These are phyloP conservation scores for Andrena cerasifolii DNA, from an alignment of 1,140 invertebrate genomes.

Conservation along the genomic window DNA sequence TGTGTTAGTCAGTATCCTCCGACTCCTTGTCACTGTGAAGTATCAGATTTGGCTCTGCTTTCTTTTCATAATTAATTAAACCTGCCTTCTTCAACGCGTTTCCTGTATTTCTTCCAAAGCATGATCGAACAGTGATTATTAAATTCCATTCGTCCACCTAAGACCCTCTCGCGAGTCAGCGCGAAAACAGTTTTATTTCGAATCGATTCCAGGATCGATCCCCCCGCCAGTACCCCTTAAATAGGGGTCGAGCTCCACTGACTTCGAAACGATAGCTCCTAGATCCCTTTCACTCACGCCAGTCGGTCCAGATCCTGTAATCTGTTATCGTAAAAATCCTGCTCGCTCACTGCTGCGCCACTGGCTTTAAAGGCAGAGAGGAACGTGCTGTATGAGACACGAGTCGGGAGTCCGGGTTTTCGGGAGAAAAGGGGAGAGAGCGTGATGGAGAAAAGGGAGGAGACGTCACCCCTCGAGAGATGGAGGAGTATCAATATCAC, in stretches of 20 bases:
- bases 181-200: too few species aligned
- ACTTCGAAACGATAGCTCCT: conserved; percentile 52
- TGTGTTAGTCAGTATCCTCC: not conserved
- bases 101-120: too few species aligned
- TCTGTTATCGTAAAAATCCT: conserved; percentile 76
- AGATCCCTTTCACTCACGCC: conserved; percentile 57
- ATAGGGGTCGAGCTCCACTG: conserved; percentile 26
- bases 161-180: not conserved
- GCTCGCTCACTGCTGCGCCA: conserved; percentile 61
- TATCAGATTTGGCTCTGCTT: not conserved
- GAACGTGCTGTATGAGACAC: conserved; percentile 36
- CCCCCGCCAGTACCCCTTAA: not conserved
- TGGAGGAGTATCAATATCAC: conserved; percentile 77
- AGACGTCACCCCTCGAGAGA: conserved; percentile 71
- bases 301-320: conserved; percentile 58
- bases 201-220: conserved; percentile 35
- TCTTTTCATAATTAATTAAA: not conserved
- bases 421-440: not conserved
- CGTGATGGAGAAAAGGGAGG: conserved; percentile 53
- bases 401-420: conserved; percentile 33
- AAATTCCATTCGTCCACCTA: too few species aligned
- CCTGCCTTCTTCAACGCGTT: too few species aligned
- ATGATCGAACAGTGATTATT: too few species aligned
- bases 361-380: conserved; percentile 49
- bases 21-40: not conserved